Base-by-base conservation (phyloP, 2,797 vertebrate species). In the Xenops minutus region DNA sequence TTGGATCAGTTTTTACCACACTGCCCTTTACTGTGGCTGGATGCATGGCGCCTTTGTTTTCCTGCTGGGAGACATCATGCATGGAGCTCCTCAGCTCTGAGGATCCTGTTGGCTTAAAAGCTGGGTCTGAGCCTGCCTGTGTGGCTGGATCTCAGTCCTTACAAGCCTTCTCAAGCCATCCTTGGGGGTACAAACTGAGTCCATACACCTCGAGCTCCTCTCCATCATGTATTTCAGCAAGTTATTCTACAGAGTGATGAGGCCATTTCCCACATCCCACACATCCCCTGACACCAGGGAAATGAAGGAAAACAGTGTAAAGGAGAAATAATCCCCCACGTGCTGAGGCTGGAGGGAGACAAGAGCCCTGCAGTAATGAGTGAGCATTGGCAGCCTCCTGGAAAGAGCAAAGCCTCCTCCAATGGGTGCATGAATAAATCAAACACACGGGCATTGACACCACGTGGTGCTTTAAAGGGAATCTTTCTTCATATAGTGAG, bases 361-460 rank as follows among this genome's bases (percentile, higher is more conserved):
- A 39, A 93, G 23, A 91, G 63, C 34, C 37, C 75, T 55, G 56
- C 27, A 61, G 66, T 68, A 81, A 66, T 63, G 69, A 3, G 51
- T 62, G 76, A 49, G 7, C 37, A 66, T 73, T 84, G 67, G 82
- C 87, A 88, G 68, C 43, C 69, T 86, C 59, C 76, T 55, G 76
- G 61, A 64, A 92, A 81, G 39, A 81, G 54, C 69, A 91, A 78
- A 92, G n/a, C 59, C 63, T 92, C 39, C 74, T 93, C 44, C 86
- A 76, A 4, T 14, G 18, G 66, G 9, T 43, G 79, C 27, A 55
- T 30, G 69, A 82, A 86, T 74, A 96, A 96, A 93, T 88, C 88
- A 79, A 64, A 64, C 23, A 36, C 20, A 83, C 16, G 59, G 86
- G 63, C 72, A 66, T 92, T 76, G 51, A 69, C 75, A 89, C 26